phyloP scores from a whole-genome alignment of 2,888 invertebrate species.

The Agonopterix heracliana region DNA sequence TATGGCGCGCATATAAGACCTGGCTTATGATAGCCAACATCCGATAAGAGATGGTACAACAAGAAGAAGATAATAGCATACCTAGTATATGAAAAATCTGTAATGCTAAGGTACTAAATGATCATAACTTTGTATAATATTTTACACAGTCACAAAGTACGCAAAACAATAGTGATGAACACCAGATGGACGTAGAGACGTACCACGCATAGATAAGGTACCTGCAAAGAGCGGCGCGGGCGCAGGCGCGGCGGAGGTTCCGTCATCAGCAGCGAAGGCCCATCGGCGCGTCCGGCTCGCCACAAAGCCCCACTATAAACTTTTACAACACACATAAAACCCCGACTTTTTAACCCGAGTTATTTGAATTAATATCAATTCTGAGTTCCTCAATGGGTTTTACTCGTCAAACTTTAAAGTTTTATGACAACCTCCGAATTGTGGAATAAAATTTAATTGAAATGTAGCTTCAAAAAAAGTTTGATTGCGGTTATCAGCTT shows the following conservation, averaged over 20 bases:
- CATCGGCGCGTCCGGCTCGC: constrained; percentile 71
- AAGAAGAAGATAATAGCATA: too few species aligned
- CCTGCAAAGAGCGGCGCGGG: constrained; percentile 14
- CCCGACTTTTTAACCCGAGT: constrained; percentile 75
- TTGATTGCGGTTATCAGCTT: constrained; percentile 74
- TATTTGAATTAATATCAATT: constrained; percentile 77
- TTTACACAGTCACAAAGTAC: too few species aligned
- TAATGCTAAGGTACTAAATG: too few species aligned
- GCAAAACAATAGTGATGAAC: too few species aligned
- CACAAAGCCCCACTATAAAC: constrained; percentile 75
- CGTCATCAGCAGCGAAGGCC: constrained; percentile 50
- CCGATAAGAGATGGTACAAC: too few species aligned
- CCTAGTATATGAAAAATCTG: too few species aligned
- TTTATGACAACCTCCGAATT: constrained; percentile 72
- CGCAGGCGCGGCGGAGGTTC: constrained; percentile 37
- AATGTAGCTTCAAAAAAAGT: constrained; percentile 67
- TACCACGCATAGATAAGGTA: background rate
- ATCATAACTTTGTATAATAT: too few species aligned
- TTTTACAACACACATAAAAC: constrained; percentile 74
- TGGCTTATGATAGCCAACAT: too few species aligned
- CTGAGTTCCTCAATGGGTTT: constrained; percentile 76
- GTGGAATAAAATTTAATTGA: constrained; percentile 76
- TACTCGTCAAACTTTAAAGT: constrained; percentile 74
- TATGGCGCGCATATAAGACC: too few species aligned
- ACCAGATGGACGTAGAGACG: too few species aligned